Evolutionary conservation across 2,888 invertebrate genomes (phyloP).

Genomic region (Andrena trimmerana): DNA sequence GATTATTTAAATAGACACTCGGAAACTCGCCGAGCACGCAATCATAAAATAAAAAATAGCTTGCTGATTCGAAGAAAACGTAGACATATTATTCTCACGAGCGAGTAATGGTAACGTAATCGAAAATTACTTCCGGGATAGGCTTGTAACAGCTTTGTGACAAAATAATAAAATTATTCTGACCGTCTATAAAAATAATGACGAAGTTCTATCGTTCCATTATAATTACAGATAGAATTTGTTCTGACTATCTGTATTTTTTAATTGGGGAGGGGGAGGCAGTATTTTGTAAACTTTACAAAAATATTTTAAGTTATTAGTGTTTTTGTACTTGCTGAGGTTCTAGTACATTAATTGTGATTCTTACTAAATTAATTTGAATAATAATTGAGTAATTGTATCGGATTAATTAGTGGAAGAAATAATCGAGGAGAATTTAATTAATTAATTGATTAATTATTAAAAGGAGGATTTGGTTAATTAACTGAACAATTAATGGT

Average conservation of each 20-base stretch:
- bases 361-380: background rate
- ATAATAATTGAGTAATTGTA: too few species aligned
- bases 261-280: background rate
- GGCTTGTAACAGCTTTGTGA: background rate
- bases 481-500: background rate
- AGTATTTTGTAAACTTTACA: background rate
- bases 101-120: slow-evolving; percentile 9
- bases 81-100: slow-evolving; percentile 10
- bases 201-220: background rate
- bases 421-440: too few species aligned
- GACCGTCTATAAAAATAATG: background rate
- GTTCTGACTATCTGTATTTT: background rate
- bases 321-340: background rate
- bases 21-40: background rate
- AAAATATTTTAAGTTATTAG: slow-evolving; percentile 1
- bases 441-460: background rate
- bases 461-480: background rate
- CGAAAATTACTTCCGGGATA: slow-evolving; percentile 24
- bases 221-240: background rate
- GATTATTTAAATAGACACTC: background rate
- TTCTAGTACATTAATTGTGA: background rate
- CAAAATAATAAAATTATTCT: background rate
- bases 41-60: slow-evolving; percentile 8
- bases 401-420: too few species aligned
- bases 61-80: slow-evolving; percentile 13